A percentile compares a stretch with the other conserved stretches of the same genome.
These are phyloP conservation scores for Pedionomus torquatus DNA, from an alignment of 2,113 vertebrate species.

Conservation along the genomic window DNA sequence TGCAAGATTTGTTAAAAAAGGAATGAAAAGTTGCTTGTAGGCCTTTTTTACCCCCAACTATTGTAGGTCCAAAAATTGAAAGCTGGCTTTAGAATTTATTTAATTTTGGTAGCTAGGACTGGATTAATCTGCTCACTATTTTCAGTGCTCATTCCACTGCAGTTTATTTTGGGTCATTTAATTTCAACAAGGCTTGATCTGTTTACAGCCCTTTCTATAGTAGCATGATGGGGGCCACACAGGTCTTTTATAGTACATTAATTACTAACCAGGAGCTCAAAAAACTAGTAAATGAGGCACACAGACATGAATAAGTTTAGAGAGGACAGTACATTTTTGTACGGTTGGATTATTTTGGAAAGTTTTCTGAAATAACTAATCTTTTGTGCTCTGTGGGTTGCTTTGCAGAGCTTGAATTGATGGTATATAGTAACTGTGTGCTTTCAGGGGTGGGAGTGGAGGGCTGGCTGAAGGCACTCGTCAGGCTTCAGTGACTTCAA, in stretches of 20 bases:
- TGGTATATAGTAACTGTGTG: not conserved
- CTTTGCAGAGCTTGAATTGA: not conserved
- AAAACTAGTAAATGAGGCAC: constrained; percentile 22
- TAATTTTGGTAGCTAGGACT: not conserved
- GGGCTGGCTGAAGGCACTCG: not conserved
- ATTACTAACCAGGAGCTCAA: not conserved
- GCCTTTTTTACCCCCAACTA: not conserved
- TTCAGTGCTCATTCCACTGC: constrained; percentile 35
- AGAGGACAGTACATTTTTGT: constrained; percentile 33
- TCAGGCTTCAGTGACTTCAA: not conserved
- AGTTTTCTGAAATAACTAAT: constrained; percentile 31
- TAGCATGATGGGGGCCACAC: not conserved
- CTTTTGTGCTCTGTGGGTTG: not conserved
- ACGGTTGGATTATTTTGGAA: constrained; percentile 11
- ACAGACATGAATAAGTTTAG: constrained; percentile 4
- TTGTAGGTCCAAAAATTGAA: not conserved
- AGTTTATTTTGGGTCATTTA: constrained; percentile 65
- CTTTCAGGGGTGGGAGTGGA: not conserved
- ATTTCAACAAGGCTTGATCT: constrained; percentile 63
- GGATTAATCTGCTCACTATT: constrained; percentile 14
- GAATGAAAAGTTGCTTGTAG: not conserved
- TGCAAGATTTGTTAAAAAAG: not conserved
- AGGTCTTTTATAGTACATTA: not conserved
- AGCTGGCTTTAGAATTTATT: not conserved
- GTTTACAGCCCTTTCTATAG: constrained; percentile 35